Evolutionary conservation across 2,113 vertebrate species (phyloP).

Genomic region (Ceratotherium simum): DNA sequence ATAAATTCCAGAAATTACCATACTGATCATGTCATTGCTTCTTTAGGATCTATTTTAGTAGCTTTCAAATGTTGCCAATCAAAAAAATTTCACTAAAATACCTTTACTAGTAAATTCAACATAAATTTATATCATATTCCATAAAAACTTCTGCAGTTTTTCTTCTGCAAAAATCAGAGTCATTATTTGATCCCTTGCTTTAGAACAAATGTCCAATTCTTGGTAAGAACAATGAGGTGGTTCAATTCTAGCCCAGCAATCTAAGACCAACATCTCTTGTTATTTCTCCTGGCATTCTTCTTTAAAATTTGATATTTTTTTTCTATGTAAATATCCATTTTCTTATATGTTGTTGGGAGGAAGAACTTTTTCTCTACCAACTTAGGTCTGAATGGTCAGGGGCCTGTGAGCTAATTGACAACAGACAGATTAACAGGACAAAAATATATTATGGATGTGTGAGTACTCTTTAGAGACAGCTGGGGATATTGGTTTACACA

Average conservation of each 20-base stretch:
- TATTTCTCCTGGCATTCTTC: slow-evolving; percentile 33
- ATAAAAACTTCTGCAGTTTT: background rate
- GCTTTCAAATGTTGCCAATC: background rate
- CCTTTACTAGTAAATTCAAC: background rate
- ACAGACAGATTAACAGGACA: background rate
- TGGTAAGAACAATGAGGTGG: background rate
- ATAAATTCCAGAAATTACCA: slow-evolving; percentile 29
- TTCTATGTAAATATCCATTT: background rate
- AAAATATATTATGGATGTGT: background rate
- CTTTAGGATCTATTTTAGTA: background rate
- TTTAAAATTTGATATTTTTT: background rate
- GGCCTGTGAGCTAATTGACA: background rate
- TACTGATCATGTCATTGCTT: background rate
- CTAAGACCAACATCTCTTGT: background rate
- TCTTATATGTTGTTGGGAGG: background rate
- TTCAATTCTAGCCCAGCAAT: background rate
- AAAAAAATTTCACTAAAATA: background rate
- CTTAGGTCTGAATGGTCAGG: background rate
- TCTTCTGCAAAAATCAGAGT: background rate
- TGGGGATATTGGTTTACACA: background rate
- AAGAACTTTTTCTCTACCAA: background rate
- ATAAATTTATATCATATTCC: background rate
- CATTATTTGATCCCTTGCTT: background rate
- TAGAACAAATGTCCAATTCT: background rate
- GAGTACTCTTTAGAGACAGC: background rate